A percentile compares a stretch with the other conserved stretches of the same genome.
Conservation (phyloP, 2,888 invertebrate species). For the Acholoe squamosa region DNA sequence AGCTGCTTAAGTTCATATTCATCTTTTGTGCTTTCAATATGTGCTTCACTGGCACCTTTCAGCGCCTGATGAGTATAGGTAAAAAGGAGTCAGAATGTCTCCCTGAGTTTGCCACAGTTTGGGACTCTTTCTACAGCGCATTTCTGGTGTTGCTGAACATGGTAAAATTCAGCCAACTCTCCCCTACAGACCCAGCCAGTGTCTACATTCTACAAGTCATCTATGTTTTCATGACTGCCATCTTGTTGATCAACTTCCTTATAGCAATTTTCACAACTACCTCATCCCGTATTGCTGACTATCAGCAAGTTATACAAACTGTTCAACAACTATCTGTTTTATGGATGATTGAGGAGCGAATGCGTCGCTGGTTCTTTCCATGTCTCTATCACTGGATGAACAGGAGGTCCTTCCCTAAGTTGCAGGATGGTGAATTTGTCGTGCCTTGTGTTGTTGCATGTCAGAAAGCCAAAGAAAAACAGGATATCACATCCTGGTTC, state of each 20-base stretch:
- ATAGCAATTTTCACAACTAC: slow-evolving; percentile 40
- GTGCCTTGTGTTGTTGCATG: neutral
- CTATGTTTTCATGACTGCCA: slow-evolving; percentile 50
- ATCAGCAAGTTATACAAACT: neutral
- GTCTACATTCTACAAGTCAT: slow-evolving; percentile 35
- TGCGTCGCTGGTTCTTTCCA: neutral
- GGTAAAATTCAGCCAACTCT: neutral
- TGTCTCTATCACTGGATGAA: neutral
- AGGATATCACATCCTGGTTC: neutral
- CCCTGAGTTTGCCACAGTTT: neutral
- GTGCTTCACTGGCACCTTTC: neutral
- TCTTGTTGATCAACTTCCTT: slow-evolving; percentile 42
- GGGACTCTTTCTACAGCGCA: neutral
- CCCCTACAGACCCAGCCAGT: neutral
- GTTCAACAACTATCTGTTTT: slow-evolving; percentile 31
- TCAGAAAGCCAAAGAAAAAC: neutral
- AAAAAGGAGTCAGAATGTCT: neutral
- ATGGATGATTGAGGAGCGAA: neutral
- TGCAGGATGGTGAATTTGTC: neutral
- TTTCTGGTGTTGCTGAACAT: slow-evolving; percentile 47
- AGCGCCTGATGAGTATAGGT: neutral
- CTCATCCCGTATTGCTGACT: neutral
- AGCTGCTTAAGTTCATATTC: neutral
- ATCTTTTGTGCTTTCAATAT: neutral
- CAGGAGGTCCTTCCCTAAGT: neutral